Conservation (phyloP, 2,888 invertebrate genomes). For the Lordiphosa fenestrarum region DNA sequence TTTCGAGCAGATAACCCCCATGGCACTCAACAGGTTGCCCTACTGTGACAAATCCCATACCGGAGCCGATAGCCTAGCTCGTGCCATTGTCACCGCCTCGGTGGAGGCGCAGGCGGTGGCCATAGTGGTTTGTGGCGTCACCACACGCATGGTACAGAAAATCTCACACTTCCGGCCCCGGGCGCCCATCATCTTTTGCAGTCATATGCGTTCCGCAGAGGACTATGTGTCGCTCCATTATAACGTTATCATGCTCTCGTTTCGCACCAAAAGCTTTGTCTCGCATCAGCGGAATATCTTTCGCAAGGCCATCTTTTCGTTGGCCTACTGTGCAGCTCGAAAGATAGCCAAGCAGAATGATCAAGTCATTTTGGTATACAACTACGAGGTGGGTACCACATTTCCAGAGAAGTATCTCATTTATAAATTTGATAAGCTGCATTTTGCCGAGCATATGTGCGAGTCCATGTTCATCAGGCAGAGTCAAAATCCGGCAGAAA, state of each 20-base stretch:
- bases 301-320: constrained; percentile 59
- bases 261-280: constrained; percentile 25
- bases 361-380: constrained; percentile 67
- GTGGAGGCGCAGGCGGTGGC: constrained; percentile 63
- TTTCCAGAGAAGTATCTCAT: constrained; percentile 70
- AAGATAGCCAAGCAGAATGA: constrained; percentile 43
- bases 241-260: constrained; percentile 68
- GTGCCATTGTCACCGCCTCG: constrained; percentile 64
- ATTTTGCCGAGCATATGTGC: constrained; percentile 53
- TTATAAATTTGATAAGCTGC: constrained; percentile 53
- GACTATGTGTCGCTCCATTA: constrained; percentile 68
- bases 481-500: too few species aligned
- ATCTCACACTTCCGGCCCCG: constrained; percentile 76
- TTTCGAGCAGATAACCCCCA: constrained; percentile 42
- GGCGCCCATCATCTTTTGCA: constrained; percentile 69
- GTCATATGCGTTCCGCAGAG: constrained; percentile 61
- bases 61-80: constrained; percentile 69
- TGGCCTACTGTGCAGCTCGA: constrained; percentile 55
- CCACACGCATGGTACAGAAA: constrained; percentile 73
- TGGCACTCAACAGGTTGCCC: constrained; percentile 43
- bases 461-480: constrained; percentile 35
- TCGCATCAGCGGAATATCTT: constrained; percentile 46
- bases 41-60: constrained; percentile 64
- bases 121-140: constrained; percentile 69
- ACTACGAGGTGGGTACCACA: constrained; percentile 32